A percentile compares a stretch with the other conserved stretches of the same genome.
phyloP scores from a whole-genome alignment of 2,113 vertebrate species.

The Myotis lucifugus region DNA sequence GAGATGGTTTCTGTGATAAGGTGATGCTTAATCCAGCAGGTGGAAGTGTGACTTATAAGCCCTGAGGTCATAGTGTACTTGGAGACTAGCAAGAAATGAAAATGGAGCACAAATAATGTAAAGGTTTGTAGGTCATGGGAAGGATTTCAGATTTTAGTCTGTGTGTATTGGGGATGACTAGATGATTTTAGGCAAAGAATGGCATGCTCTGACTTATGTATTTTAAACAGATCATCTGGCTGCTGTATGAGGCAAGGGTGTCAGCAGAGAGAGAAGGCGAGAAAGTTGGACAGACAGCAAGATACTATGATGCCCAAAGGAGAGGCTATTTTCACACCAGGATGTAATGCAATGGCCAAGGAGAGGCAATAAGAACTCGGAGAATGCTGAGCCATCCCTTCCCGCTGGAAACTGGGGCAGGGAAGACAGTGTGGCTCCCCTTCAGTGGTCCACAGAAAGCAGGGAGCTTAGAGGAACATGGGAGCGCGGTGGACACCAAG shows the following conservation, averaged over 20 bases:
- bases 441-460: background rate
- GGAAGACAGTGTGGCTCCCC: background rate
- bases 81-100: background rate
- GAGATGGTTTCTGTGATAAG: background rate
- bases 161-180: background rate
- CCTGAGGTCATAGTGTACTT: accelerated
- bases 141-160: background rate
- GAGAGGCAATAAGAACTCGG: background rate
- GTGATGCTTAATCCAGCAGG: background rate
- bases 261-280: background rate
- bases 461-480: no score
- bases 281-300: background rate
- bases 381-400: background rate
- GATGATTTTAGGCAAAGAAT: background rate
- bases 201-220: background rate
- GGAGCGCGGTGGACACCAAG: background rate
- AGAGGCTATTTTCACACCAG: background rate
- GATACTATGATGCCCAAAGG: background rate
- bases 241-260: background rate
- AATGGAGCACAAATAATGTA: background rate
- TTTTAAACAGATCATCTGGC: background rate
- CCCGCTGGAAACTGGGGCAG: background rate
- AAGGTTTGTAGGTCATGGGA: no score
- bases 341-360: accelerated
- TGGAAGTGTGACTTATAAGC: background rate